phyloP scores from a whole-genome alignment of 1,140 invertebrate genomes.

The Ooceraea biroi region DNA sequence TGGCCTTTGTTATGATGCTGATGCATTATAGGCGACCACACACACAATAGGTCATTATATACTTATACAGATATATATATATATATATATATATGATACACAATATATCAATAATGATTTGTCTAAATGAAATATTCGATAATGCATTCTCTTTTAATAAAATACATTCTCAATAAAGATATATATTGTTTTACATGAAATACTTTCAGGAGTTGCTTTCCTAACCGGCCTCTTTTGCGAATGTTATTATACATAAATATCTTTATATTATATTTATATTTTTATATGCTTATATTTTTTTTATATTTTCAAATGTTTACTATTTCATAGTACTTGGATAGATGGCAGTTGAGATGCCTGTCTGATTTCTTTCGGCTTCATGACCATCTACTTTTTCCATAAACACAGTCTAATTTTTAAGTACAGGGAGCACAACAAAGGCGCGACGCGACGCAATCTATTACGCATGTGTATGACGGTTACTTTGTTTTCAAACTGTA shows the following conservation, averaged over 20 bases:
- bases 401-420: no score
- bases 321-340: no score
- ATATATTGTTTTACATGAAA: slow-evolving; percentile 43
- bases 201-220: slow-evolving; percentile 15
- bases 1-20: slow-evolving; percentile 62
- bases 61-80: slow-evolving; percentile 63
- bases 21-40: slow-evolving; percentile 1
- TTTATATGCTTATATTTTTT: not conserved
- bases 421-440: no score
- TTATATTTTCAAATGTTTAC: not conserved
- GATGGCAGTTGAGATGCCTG: not conserved
- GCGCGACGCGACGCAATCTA: not conserved
- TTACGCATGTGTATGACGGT: slow-evolving; percentile 22
- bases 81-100: slow-evolving; percentile 67
- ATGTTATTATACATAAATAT: not conserved
- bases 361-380: not conserved
- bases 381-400: not conserved
- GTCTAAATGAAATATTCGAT: slow-evolving; percentile 71
- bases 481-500: slow-evolving; percentile 26
- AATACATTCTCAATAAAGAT: slow-evolving; percentile 70
- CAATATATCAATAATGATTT: slow-evolving; percentile 63
- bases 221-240: not conserved
- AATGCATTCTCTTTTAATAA: slow-evolving; percentile 76
- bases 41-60: slow-evolving; percentile 57
- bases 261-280: not conserved